phyloP scores from a whole-genome alignment of 2,797 vertebrate species.

The Crenuchus spilurus region DNA sequence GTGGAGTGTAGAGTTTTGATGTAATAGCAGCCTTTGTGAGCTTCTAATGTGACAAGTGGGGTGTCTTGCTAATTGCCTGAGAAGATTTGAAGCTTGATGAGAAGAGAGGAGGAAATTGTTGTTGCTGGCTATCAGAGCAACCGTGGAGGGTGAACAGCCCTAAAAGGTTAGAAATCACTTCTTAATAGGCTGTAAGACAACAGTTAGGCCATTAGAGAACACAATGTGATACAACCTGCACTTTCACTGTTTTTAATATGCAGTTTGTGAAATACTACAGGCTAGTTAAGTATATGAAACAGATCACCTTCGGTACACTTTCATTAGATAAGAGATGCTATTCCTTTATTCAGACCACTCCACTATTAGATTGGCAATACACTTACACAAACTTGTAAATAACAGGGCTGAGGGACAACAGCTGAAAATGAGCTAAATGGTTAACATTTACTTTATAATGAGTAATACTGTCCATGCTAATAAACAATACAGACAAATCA shows the following conservation, averaged over 20 bases:
- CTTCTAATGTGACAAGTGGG: constrained; percentile 39
- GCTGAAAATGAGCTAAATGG: too few species aligned
- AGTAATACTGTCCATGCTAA: too few species aligned
- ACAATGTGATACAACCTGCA: neutral
- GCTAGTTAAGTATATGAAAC: neutral
- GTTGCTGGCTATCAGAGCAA: neutral
- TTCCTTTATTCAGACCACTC: too few species aligned
- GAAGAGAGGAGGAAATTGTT: constrained; percentile 5
- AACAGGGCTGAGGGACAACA: too few species aligned
- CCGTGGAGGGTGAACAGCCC: neutral
- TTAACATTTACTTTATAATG: too few species aligned
- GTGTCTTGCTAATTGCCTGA: constrained; percentile 41
- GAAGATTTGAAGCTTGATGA: constrained; percentile 32
- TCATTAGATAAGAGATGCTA: neutral
- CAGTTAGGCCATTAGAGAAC: neutral
- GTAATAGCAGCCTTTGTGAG: constrained; percentile 37
- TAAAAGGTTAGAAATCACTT: neutral
- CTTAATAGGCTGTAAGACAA: neutral
- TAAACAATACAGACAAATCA: too few species aligned
- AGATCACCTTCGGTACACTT: neutral
- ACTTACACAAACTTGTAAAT: too few species aligned
- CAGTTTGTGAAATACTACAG: neutral
- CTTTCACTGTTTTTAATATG: neutral
- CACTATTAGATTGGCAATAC: too few species aligned
- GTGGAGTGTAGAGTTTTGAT: constrained; percentile 32